Conservation (phyloP, 1,140 invertebrate genomes). For the Procambarus clarkii region DNA sequence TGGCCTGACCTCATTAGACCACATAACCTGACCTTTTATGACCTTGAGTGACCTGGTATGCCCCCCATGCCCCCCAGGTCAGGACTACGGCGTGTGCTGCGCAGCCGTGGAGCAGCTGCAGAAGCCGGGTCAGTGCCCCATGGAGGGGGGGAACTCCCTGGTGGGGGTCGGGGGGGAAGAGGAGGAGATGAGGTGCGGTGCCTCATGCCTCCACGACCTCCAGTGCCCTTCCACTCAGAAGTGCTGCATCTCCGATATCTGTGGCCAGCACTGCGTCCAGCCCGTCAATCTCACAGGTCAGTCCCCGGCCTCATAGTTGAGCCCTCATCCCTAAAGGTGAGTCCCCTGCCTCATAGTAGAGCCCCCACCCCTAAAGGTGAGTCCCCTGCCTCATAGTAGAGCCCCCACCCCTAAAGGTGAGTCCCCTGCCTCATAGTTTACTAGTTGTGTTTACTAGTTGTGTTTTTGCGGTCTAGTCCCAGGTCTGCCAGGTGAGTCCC, state of each 20-base stretch:
- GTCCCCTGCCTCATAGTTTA: too few species aligned
- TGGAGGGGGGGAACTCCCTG: constrained; percentile 55
- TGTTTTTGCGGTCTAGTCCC: too few species aligned
- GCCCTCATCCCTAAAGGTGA: too few species aligned
- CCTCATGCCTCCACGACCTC: constrained; percentile 84
- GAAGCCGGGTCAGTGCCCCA: constrained; percentile 86
- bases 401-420: too few species aligned
- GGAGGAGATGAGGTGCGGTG: constrained; percentile 79
- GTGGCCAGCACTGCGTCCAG: constrained; percentile 82
- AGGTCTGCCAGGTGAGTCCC: too few species aligned
- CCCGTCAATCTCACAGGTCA: constrained; percentile 83
- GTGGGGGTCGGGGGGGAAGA: constrained; percentile 64
- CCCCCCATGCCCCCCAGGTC: constrained; percentile 76
- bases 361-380: too few species aligned
- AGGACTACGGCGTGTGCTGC: constrained; percentile 91
- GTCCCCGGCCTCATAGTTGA: not conserved
- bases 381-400: too few species aligned
- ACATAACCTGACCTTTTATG: too few species aligned
- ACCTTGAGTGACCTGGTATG: too few species aligned
- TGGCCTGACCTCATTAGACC: too few species aligned
- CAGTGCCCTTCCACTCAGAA: constrained; percentile 88
- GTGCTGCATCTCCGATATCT: constrained; percentile 83
- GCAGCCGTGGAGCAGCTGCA: constrained; percentile 85
- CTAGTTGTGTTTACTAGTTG: too few species aligned
- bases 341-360: too few species aligned